Percentiles rank a stretch among this genome's conserved stretches.
These are phyloP conservation scores for Ethmia dodecea DNA, from an alignment of 2,888 invertebrate species.

Conservation along the genomic window DNA sequence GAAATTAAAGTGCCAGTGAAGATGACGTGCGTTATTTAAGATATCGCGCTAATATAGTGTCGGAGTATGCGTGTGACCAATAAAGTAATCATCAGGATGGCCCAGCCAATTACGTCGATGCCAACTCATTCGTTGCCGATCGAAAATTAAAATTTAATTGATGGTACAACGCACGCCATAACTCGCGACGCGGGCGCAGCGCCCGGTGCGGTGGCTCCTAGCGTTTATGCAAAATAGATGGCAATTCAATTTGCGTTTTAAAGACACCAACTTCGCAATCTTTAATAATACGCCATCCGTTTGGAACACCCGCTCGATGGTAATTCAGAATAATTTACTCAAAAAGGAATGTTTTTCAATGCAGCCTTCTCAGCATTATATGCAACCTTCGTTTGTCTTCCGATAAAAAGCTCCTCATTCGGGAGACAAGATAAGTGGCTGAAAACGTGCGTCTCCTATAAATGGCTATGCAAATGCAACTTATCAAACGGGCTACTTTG, in stretches of 20 bases:
- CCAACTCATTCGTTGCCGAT: constrained; percentile 55
- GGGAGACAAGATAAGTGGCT: constrained; percentile 50
- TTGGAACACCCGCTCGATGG: too few species aligned
- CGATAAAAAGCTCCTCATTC: constrained; percentile 34
- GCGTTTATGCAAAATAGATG: constrained; percentile 64
- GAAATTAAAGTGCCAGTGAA: constrained; percentile 42
- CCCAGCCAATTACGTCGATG: constrained; percentile 57
- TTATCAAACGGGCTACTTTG: constrained; percentile 42
- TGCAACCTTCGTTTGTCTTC: constrained; percentile 35
- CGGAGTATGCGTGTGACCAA: constrained; percentile 51
- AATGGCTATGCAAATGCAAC: constrained; percentile 51
- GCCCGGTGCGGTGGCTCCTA: constrained; percentile 28
- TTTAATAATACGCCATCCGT: too few species aligned
- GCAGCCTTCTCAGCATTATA: too few species aligned
- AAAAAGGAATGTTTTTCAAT: too few species aligned
- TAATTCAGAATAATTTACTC: too few species aligned
- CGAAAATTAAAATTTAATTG: constrained; percentile 72
- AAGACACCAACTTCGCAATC: too few species aligned
- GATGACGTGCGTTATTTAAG: constrained; percentile 40
- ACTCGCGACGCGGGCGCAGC: constrained; percentile 30
- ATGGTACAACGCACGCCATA: constrained; percentile 42
- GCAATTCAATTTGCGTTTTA: constrained; percentile 66
- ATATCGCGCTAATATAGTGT: constrained; percentile 24
- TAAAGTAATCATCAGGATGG: constrained; percentile 68
- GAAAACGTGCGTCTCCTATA: constrained; percentile 45